Evolutionary conservation across 1,140 invertebrate species (phyloP).

Genomic region (Ectropis grisescens): DNA sequence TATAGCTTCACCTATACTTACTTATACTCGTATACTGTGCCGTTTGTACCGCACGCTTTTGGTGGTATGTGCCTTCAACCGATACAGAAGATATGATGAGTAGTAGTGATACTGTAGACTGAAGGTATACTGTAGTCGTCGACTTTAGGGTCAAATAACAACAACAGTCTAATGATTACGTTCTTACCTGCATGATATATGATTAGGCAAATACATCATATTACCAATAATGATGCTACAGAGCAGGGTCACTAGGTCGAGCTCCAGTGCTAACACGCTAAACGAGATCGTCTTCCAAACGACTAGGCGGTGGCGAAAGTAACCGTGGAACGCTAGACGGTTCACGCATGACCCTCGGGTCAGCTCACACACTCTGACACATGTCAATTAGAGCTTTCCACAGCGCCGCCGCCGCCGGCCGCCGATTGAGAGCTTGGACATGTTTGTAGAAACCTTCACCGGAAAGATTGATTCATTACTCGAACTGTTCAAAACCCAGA

Average conservation of each 20-base stretch:
- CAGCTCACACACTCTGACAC: slow-evolving; percentile 61
- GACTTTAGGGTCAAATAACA: no score
- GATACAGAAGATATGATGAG: no score
- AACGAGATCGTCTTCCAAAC: slow-evolving; percentile 24
- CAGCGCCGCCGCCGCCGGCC: slow-evolving; percentile 31
- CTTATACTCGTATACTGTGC: no score
- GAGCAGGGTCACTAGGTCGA: slow-evolving; percentile 19
- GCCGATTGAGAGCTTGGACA: slow-evolving; percentile 59
- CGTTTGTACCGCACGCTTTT: no score
- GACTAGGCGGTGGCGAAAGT: slow-evolving; percentile 45
- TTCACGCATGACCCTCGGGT: slow-evolving; percentile 60
- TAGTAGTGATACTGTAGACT: no score
- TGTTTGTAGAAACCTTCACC: slow-evolving; percentile 55
- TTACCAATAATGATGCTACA: no score
- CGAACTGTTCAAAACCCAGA: slow-evolving; percentile 22
- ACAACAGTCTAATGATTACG: no score
- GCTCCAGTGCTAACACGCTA: slow-evolving; percentile 15
- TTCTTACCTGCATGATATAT: no score
- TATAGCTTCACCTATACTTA: no score
- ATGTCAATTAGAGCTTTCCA: slow-evolving; percentile 61
- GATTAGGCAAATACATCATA: no score
- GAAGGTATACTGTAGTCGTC: no score
- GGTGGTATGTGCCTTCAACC: no score
- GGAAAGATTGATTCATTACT: slow-evolving; percentile 59
- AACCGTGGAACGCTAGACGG: slow-evolving; percentile 33